phyloP scores from a whole-genome alignment of 2,888 invertebrate genomes.

The Ceramica pisi region DNA sequence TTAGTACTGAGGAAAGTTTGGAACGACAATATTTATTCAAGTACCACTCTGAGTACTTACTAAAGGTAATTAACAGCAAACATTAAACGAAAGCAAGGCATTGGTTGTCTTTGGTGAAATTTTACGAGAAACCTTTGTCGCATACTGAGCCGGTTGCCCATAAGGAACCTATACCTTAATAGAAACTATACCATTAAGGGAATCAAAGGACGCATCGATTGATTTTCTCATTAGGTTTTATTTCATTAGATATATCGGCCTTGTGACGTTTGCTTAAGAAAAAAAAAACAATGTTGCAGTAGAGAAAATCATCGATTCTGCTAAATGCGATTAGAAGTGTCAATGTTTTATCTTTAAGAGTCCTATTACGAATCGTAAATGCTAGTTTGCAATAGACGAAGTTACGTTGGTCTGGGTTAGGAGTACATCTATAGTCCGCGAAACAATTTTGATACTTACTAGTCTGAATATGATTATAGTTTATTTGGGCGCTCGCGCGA shows the following conservation, averaged over 20 bases:
- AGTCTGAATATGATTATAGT: too few species aligned
- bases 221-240: background rate
- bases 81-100: conserved; percentile 42
- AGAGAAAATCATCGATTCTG: background rate
- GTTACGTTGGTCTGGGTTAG: too few species aligned
- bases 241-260: too few species aligned
- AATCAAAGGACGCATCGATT: background rate
- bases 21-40: conserved; percentile 43
- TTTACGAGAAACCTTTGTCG: conserved; percentile 12
- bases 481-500: too few species aligned
- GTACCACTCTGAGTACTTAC: conserved; percentile 4
- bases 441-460: too few species aligned
- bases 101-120: conserved; percentile 26
- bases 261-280: too few species aligned
- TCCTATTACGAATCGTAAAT: too few species aligned
- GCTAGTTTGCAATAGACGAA: too few species aligned
- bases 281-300: too few species aligned
- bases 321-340: background rate
- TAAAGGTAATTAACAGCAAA: conserved; percentile 48
- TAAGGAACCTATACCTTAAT: too few species aligned
- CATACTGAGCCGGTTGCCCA: background rate
- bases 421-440: too few species aligned
- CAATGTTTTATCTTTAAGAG: background rate
- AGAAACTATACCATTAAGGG: too few species aligned
- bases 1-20: conserved; percentile 39